phyloP scores from a whole-genome alignment of 1,140 invertebrate species.

The Idris sp. region DNA sequence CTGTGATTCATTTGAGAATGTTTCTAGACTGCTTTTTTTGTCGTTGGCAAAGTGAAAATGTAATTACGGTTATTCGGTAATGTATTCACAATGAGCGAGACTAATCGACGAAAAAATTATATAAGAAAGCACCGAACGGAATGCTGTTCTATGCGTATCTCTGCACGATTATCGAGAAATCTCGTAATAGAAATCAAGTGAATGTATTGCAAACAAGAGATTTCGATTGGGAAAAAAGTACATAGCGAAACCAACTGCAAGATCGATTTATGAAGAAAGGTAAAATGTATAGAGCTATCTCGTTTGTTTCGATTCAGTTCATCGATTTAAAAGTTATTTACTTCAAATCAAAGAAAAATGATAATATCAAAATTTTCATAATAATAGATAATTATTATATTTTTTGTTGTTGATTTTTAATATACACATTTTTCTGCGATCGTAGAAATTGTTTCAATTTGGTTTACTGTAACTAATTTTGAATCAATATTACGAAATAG shows the following conservation, averaged over 20 bases:
- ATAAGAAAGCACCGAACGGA: slow-evolving; percentile 38
- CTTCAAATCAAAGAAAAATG: too few relatives aligned
- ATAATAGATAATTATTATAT: too few relatives aligned
- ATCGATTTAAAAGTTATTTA: too few relatives aligned
- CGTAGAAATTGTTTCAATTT: too few relatives aligned
- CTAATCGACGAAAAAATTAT: slow-evolving; percentile 37
- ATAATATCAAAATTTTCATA: too few relatives aligned
- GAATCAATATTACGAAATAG: too few relatives aligned
- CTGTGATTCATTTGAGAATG: neutral
- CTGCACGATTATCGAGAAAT: slow-evolving; percentile 38
- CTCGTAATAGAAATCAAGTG: slow-evolving; percentile 36
- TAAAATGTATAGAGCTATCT: too few relatives aligned
- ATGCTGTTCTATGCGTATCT: slow-evolving; percentile 33
- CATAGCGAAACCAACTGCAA: slow-evolving; percentile 16
- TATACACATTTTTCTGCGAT: too few relatives aligned
- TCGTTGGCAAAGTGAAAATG: slow-evolving; percentile 55
- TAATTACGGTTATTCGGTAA: slow-evolving; percentile 68
- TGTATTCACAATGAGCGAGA: slow-evolving; percentile 68
- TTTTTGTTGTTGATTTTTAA: too few relatives aligned
- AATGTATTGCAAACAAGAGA: slow-evolving; percentile 26
- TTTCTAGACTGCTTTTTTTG: slow-evolving; percentile 1
- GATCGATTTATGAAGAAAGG: slow-evolving; percentile 11
- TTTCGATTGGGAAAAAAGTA: slow-evolving; percentile 15
- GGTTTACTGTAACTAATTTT: too few relatives aligned
- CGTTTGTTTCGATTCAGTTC: too few relatives aligned